A percentile compares a stretch with the other conserved stretches of the same genome.
These are phyloP conservation scores for Hypsibius dujardini DNA, from an alignment of 1,140 invertebrate species.

Conservation along the genomic window DNA sequence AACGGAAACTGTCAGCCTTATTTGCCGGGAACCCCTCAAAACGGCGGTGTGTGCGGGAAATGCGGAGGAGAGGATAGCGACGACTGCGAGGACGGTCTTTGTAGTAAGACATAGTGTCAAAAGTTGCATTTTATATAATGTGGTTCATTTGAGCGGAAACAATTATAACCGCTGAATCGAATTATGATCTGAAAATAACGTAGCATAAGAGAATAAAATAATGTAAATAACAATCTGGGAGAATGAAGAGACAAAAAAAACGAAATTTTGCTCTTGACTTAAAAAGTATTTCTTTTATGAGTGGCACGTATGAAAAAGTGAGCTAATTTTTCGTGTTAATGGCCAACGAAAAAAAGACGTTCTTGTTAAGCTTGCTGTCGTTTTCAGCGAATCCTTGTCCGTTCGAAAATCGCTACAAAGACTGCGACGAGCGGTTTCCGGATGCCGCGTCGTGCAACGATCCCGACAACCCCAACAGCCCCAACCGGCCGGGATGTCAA, in stretches of 20 bases:
- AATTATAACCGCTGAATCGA: too few species aligned
- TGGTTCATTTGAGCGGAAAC: too few species aligned
- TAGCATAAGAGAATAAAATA: too few species aligned
- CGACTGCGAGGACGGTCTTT: background rate
- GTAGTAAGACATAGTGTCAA: background rate
- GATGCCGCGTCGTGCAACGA: background rate
- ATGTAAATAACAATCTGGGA: too few species aligned
- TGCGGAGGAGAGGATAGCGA: background rate
- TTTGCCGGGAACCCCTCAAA: background rate
- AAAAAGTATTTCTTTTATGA: too few species aligned
- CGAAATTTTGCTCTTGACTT: background rate
- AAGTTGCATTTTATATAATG: background rate
- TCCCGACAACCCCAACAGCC: background rate
- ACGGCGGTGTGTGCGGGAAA: background rate
- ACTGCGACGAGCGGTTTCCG: background rate
- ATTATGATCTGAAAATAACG: too few species aligned
- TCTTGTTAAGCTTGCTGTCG: too few species aligned
- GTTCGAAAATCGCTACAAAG: background rate
- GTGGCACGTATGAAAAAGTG: too few species aligned
- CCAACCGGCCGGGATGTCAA: background rate
- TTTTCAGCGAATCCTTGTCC: conserved; percentile 1
- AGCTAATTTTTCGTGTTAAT: too few species aligned
- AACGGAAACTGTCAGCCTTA: too few species aligned
- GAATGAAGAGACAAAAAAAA: background rate
- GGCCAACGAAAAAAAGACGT: too few species aligned